Evolutionary conservation across 2,797 vertebrate species (phyloP), one percentile per base, ranked within the genome.

Genomic region (Poecilia velifera): DNA sequence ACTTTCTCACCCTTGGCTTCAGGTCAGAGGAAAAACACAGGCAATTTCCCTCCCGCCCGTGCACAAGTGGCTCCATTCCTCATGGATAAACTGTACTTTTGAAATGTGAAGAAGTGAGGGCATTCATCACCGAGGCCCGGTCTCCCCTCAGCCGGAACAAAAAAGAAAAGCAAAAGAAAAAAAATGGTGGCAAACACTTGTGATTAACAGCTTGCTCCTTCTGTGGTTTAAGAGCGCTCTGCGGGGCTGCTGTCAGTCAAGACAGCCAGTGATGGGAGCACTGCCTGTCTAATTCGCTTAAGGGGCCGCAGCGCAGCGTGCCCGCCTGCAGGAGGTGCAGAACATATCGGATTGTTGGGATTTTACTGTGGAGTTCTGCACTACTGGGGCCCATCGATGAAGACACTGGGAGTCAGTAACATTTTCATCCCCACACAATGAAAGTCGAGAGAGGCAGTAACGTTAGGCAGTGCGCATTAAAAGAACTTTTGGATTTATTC

Each of bases 41-140:
- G 91, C 90, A 94, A 94, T 94, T 94, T 94, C 88, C 92, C 88
- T 84, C 85, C 84, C 77, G 87, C 87, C 85, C 53, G 36, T 87
- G 86, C 87, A 76, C 86, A 86, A 83, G 84, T 82, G 25, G 86
- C 91, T 88, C 89, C 93, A 93, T 92, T 93, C 88, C 90, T 92
- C 93, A 92, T 86, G 90, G 93, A 95, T 92, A 94, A 94, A 94
- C 91, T 93, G 91, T 90, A 94, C 91, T 92, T 93, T 92, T 93
- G 91, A 94, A 94, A 91, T 75, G 72, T 28, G 53, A 53, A 83
- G 89, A 92, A 93, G 91, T 81, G 79, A 89, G 86, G 83, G 88
- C 93, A 94, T 95, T 94, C 91, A 95, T 94, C 94, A 95, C 89
- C 77, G 55, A 74, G 68, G 75, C 84, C 90, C 73, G 84, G 80